Evolutionary conservation across 2,888 invertebrate species (phyloP), one percentile per base, ranked within the genome.

Genomic region (Synanthedon vespiformis): DNA sequence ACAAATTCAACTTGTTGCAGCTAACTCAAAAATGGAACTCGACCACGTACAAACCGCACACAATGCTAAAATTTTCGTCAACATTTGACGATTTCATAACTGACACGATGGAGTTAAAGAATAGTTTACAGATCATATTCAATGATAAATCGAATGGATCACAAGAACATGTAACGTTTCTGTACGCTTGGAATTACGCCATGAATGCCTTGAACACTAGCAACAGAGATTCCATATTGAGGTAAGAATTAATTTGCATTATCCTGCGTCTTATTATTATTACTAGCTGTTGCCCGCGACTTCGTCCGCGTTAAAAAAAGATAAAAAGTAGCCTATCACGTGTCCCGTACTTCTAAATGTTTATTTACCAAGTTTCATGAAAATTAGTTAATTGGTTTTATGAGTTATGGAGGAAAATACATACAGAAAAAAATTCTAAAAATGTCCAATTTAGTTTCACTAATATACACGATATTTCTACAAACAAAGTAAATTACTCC

Each of bases 11-110:
- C 34, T 34, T 34, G 10, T 22, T 48, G 8, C 44, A 44, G 44
- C 5, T 14, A 14, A 13, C 44, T 14, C 3, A 44, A 34, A 52
- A 61, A 1, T 75, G 70, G 72, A 83, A 80, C 61, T 69, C 62
- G 2, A 80, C 81, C 1, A 52, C 56, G 1, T 70, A 70, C 49
- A 58, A 72, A 0, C 67, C 72, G 0, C 74, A 88, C 48, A 60
- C 84, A 1, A 80, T 81, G 54, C 77, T 89, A 0, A 77, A 80
- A 48, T 76, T 84, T 27, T 82, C 79, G 0, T 53, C 68, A 2
- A 76, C 75, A 0, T 78, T 88, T 51, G 74, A 81, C 16, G 56
- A 67, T 0, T 57, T 86, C 8, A 52, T 85, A 2, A 68, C 68
- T 1, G 78, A 80, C 40, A 55, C 84, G 1, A 60, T 59, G 1